Conservation (phyloP, 2,113 vertebrate genomes). For the Copsychus sechellarum region DNA sequence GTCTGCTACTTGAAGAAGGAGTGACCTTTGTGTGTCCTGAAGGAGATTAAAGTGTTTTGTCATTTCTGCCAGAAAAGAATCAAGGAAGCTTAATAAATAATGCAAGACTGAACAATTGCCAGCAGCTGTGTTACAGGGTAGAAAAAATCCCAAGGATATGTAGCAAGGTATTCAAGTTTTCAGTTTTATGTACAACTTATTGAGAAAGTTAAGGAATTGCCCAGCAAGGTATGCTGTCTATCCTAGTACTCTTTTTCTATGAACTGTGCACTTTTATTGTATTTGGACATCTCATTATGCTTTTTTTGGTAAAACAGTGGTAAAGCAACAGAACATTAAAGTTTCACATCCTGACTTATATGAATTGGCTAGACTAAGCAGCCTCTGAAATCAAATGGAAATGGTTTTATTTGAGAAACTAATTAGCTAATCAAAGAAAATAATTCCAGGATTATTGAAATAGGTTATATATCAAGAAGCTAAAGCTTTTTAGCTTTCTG, state of each 20-base stretch:
- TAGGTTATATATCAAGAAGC: background rate
- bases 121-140: background rate
- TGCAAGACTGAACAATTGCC: background rate
- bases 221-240: background rate
- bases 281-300: background rate
- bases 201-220: background rate
- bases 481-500: background rate
- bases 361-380: background rate
- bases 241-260: background rate
- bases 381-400: background rate
- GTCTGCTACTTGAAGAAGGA: fast-evolving
- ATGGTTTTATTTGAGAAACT: background rate
- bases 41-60: background rate
- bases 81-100: background rate
- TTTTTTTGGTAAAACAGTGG: background rate
- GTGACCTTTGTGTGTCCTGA: background rate
- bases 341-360: background rate
- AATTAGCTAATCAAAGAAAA: background rate
- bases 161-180: background rate
- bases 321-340: background rate
- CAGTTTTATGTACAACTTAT: background rate
- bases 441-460: background rate
- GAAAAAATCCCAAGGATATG: background rate
- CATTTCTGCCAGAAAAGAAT: background rate
- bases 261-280: background rate